phyloP scores from a whole-genome alignment of 2,113 vertebrate species.

The Cathartes aura region DNA sequence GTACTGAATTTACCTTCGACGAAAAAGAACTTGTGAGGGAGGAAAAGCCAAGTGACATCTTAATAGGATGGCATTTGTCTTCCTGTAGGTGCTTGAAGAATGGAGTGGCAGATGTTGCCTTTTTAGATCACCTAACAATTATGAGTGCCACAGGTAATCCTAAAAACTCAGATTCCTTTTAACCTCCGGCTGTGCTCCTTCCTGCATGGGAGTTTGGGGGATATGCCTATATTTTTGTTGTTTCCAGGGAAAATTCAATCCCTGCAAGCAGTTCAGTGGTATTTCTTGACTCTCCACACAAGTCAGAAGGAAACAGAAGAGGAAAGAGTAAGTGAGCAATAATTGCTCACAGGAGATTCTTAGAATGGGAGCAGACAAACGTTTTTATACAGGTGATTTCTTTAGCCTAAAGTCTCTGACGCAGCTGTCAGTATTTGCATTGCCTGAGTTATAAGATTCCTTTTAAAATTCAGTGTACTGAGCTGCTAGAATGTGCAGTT shows the following conservation, averaged over 20 bases:
- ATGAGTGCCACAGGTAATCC: conserved; percentile 79
- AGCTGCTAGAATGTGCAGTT: not conserved
- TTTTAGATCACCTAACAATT: conserved; percentile 86
- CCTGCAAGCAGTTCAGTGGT: not conserved
- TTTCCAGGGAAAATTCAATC: not conserved
- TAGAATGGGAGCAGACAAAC: not conserved
- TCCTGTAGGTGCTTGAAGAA: conserved; percentile 82
- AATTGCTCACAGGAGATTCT: not conserved
- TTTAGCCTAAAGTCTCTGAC: not conserved
- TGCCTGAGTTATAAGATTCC: not conserved
- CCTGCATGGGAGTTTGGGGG: not conserved
- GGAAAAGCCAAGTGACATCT: not conserved
- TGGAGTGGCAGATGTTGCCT: conserved; percentile 86
- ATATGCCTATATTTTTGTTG: not conserved
- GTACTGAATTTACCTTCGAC: not conserved
- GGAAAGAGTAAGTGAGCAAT: not conserved
- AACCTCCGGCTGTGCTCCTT: not conserved
- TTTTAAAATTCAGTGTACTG: not conserved
- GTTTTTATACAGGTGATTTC: not conserved
- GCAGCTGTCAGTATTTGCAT: not conserved
- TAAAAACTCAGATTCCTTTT: not conserved
- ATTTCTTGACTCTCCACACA: not conserved
- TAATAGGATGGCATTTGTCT: not conserved
- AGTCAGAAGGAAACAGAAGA: not conserved
- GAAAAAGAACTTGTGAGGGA: not conserved